Evolutionary conservation across 1,140 invertebrate genomes (phyloP), one percentile per base, ranked within the genome.

Genomic region (Chelonus insularis): DNA sequence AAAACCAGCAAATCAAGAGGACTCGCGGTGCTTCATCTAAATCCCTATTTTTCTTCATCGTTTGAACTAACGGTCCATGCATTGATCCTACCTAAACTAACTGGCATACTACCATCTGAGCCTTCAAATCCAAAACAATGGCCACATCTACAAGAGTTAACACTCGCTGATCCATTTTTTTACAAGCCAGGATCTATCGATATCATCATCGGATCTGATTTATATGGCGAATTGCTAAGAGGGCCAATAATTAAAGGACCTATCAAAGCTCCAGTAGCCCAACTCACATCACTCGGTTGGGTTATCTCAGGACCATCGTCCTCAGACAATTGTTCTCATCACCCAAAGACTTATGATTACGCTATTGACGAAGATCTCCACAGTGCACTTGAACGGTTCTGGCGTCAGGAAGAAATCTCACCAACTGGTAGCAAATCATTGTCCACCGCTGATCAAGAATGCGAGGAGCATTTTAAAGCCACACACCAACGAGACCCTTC

Each of bases 401-500:
- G 47, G 58, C 5, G 14, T 14, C 58, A 52, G 7, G 58, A 60
- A n/a, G 48, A 60, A 43, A 18, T 52, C 11, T 9, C 7, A 14
- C 21, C 11, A 8, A 41, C 5, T 12, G n/a, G 9, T 21, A 41
- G 16, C 6, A 5, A 8, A 25, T 8, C 3, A 0, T 7, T 52
- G 2, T 4, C 48, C 5, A 36, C 20, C n/a, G 23, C 14, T n/a
- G 32, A 59, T 23, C 29, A 36, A 39, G 14, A 50, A 39, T 60
- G 58, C 25, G 48, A 60, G n/a, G 21, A 60, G 8, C 56, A 59
- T 9, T 68, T 65, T 43, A 20, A 34, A 18, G 32, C 34, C 0
- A 66, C 50, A 11, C 57, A 58, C 55, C 34, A 8, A 18, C 59
- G 68, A 16, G 50, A 56, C 20, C n/a, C 16, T 4, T 36, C 48